Conservation (phyloP, 2,113 vertebrate genomes). For the Tragelaphus scriptus region DNA sequence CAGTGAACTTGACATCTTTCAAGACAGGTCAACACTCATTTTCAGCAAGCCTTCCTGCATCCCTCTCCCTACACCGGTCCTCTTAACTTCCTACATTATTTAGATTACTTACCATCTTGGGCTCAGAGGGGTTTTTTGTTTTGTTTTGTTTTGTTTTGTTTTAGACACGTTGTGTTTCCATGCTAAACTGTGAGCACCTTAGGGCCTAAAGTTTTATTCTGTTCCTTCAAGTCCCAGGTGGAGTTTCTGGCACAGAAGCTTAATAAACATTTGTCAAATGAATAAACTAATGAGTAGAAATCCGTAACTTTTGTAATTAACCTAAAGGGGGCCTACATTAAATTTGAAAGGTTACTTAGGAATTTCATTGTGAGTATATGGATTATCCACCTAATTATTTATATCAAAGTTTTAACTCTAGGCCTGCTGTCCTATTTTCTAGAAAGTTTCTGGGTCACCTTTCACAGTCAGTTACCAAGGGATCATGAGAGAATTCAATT, state of each 20-base stretch:
- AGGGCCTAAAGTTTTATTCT: neutral
- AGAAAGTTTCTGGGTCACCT: neutral
- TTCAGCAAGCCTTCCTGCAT: neutral
- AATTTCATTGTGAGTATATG: neutral
- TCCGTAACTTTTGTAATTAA: neutral
- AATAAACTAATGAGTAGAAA: neutral
- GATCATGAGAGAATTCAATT: neutral
- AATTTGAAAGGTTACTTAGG: neutral
- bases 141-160: neutral
- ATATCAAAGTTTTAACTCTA: neutral
- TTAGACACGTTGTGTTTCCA: neutral
- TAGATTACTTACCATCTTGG: neutral
- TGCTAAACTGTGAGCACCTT: neutral
- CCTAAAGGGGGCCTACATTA: neutral
- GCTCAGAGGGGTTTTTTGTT: neutral
- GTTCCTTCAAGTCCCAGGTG: neutral
- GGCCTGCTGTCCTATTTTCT: neutral
- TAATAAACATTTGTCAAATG: neutral
- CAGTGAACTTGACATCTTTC: neutral
- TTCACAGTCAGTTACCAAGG: slow-evolving; percentile 4
- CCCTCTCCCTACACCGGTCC: neutral
- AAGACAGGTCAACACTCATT: neutral
- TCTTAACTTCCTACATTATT: neutral
- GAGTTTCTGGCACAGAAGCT: neutral
- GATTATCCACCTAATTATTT: neutral